Percentiles rank a stretch among this genome's conserved stretches.
Evolutionary conservation across 2,888 invertebrate species (phyloP).

Genomic region (Encarsia formosa): DNA sequence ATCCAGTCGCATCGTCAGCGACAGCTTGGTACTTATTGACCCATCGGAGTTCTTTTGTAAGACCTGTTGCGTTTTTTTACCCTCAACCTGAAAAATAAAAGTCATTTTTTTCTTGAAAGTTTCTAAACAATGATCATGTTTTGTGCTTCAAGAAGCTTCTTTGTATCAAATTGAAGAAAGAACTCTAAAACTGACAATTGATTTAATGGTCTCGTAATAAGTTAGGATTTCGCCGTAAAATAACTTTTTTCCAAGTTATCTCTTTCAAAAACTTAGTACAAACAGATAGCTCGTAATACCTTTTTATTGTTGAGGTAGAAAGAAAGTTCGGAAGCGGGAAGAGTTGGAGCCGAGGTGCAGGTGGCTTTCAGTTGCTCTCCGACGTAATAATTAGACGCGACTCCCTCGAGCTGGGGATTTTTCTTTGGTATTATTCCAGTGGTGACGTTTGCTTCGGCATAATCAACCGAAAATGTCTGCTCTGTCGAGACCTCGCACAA

Average conservation of each 20-base stretch:
- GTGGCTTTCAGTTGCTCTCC: slow-evolving; percentile 42
- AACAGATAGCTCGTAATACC: no score
- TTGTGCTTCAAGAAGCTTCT: no score
- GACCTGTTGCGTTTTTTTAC: background rate
- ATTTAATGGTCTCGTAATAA: no score
- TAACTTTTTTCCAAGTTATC: no score
- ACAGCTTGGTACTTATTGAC: slow-evolving; percentile 28
- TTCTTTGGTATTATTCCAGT: slow-evolving; percentile 43
- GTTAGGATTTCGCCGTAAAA: no score
- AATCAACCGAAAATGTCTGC: slow-evolving; percentile 40
- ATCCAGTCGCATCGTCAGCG: slow-evolving; percentile 38
- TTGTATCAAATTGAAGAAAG: no score
- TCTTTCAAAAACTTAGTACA: no score
- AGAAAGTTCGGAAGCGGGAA: slow-evolving; percentile 43
- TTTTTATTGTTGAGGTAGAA: slow-evolving; percentile 45
- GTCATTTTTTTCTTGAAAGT: no score
- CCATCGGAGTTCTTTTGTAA: slow-evolving; percentile 2
- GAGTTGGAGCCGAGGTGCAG: slow-evolving; percentile 46
- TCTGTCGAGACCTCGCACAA: slow-evolving; percentile 46
- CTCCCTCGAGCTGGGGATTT: slow-evolving; percentile 41
- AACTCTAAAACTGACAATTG: no score
- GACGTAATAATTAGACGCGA: slow-evolving; percentile 43
- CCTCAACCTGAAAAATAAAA: no score
- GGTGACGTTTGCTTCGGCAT: slow-evolving; percentile 43
- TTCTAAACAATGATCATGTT: no score